Evolutionary conservation across 2,113 vertebrate species (phyloP).

Genomic region (Pycnonotus jocosus): DNA sequence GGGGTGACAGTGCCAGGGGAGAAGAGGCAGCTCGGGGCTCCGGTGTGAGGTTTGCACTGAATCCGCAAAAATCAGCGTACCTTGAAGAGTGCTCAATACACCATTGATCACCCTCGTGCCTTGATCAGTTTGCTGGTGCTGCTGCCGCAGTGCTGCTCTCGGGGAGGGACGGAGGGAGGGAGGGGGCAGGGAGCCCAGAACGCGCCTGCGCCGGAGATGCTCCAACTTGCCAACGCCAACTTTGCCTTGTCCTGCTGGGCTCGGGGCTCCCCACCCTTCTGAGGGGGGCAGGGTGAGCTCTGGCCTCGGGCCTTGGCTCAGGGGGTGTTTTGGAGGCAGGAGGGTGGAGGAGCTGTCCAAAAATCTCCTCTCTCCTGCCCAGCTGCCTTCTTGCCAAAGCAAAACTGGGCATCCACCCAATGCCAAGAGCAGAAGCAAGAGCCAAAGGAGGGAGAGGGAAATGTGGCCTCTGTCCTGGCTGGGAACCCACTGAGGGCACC

Average conservation of each 20-base stretch:
- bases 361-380: neutral
- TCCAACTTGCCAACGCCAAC: constrained; percentile 11
- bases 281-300: neutral
- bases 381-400: neutral
- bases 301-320: fast-evolving
- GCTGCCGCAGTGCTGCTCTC: constrained; percentile 60
- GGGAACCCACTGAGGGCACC: neutral
- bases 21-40: neutral
- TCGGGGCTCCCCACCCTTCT: fast-evolving
- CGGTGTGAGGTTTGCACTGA: constrained; percentile 55
- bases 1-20: neutral
- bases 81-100: constrained; percentile 75
- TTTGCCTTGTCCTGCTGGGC: neutral
- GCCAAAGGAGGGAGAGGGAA: neutral
- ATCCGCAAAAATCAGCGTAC: constrained; percentile 71
- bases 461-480: neutral
- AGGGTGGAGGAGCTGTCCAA: neutral
- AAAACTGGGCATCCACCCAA: fast-evolving
- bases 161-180: neutral
- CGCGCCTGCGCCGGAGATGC: neutral
- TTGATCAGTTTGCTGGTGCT: constrained; percentile 60
- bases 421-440: neutral
- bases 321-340: neutral
- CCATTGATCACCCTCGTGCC: constrained; percentile 68
- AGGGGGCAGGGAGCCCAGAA: neutral